A percentile compares a stretch with the other conserved stretches of the same genome.
Evolutionary conservation across 2,888 invertebrate genomes (phyloP).

Genomic region (Mactromeris polynyma): DNA sequence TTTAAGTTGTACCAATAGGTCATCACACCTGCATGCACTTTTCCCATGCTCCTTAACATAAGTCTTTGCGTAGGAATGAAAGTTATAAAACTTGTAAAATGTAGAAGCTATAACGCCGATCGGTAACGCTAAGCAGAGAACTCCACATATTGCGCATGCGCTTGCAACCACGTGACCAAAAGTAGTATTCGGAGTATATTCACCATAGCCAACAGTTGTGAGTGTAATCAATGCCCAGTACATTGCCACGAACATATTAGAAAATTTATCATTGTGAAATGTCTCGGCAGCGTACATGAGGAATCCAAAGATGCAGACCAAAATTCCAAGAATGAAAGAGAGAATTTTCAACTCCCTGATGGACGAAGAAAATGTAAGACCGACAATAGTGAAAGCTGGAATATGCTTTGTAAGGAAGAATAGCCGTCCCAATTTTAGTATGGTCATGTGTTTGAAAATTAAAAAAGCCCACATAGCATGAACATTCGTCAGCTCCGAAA

Average conservation of each 20-base stretch:
- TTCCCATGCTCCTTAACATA: not conserved
- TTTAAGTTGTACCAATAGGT: not conserved
- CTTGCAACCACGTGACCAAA: slow-evolving; percentile 40
- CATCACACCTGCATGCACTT: not conserved
- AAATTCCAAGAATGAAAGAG: slow-evolving; percentile 10
- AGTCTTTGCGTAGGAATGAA: slow-evolving; percentile 9
- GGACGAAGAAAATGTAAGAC: slow-evolving; percentile 3
- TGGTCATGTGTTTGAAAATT: not conserved
- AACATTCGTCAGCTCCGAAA: not conserved
- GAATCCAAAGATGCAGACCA: slow-evolving; percentile 26
- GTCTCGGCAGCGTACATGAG: slow-evolving; percentile 13
- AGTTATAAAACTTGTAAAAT: slow-evolving; percentile 35
- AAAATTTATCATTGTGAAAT: slow-evolving; percentile 3
- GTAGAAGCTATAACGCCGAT: slow-evolving; percentile 36
- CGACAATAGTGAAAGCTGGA: slow-evolving; percentile 2
- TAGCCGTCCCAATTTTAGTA: slow-evolving; percentile 13
- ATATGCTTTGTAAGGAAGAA: slow-evolving; percentile 21
- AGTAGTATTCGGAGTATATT: slow-evolving; percentile 14
- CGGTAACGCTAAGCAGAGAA: slow-evolving; percentile 40
- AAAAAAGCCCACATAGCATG: not conserved
- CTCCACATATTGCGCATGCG: slow-evolving; percentile 44
- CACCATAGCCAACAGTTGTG: slow-evolving; percentile 50
- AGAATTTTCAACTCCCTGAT: slow-evolving; percentile 25
- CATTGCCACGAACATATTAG: slow-evolving; percentile 37
- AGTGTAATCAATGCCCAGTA: slow-evolving; percentile 50